Evolutionary conservation across 2,888 invertebrate genomes (phyloP).

Genomic region (Callimorpha dominula): DNA sequence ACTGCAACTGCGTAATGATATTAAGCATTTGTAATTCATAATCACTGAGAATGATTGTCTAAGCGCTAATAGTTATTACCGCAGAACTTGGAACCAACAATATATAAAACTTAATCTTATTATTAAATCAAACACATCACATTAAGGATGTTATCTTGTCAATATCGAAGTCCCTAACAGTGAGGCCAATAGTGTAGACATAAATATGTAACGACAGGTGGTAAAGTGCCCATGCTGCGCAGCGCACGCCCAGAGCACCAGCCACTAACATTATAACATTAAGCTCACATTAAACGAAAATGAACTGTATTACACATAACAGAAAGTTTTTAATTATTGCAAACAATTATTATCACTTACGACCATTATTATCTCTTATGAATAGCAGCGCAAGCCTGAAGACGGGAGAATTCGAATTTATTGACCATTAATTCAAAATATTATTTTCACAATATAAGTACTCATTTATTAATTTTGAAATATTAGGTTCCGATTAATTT

Average conservation of each 20-base stretch:
- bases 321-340: conserved; percentile 65
- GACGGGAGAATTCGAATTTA: conserved; percentile 87
- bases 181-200: conserved; percentile 87
- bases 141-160: conserved; percentile 88
- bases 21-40: too few relatives aligned
- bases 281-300: conserved; percentile 61
- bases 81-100: conserved; percentile 70
- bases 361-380: conserved; percentile 49
- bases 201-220: conserved; percentile 87
- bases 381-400: conserved; percentile 84
- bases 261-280: conserved; percentile 63
- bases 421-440: conserved; percentile 87
- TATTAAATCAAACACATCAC: conserved; percentile 88
- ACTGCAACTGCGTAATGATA: too few relatives aligned
- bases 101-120: conserved; percentile 83
- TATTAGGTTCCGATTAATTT: conserved; percentile 87
- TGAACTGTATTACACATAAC: conserved; percentile 68
- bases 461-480: conserved; percentile 87
- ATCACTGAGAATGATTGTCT: neutral
- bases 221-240: conserved; percentile 86
- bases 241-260: conserved; percentile 78
- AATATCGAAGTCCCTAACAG: conserved; percentile 87
- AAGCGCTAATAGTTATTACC: conserved; percentile 68
- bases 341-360: conserved; percentile 53
- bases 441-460: conserved; percentile 87